A percentile compares a stretch with the other conserved stretches of the same genome.
Conservation (phyloP, 92 coral and sea anemone species). For the Nematostella vectensis region DNA sequence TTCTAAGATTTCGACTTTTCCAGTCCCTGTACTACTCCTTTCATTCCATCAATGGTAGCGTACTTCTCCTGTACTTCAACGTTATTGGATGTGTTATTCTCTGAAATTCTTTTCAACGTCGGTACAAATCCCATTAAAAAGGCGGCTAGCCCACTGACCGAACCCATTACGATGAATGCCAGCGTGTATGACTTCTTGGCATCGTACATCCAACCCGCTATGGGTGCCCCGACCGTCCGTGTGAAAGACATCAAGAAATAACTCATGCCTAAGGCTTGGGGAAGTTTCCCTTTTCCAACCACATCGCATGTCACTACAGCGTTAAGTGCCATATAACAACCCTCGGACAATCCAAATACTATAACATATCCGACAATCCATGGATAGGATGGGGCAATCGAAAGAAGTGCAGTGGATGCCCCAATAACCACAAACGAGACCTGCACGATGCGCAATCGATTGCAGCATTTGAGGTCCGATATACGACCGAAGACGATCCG, state of each 20-base stretch:
- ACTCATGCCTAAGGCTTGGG: constrained; percentile 46
- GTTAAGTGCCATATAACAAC: constrained; percentile 37
- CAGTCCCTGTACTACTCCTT: too few relatives aligned
- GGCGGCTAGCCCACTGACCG: too few relatives aligned
- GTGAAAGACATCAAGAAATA: constrained; percentile 47
- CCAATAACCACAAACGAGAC: constrained; percentile 46
- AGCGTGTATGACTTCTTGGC: constrained; percentile 19
- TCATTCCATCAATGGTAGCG: too few relatives aligned
- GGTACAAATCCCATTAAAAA: too few relatives aligned
- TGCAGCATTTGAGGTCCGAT: constrained; percentile 46
- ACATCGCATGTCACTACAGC: constrained; percentile 56
- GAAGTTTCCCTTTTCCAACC: constrained; percentile 45
- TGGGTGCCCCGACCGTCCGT: constrained; percentile 46
- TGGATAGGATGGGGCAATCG: constrained; percentile 37
- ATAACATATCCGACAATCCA: constrained; percentile 30
- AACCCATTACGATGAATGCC: constrained; percentile 34
- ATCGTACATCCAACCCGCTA: constrained; percentile 56
- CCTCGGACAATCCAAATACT: constrained; percentile 55
- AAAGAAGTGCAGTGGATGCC: constrained; percentile 38
- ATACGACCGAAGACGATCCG: constrained; percentile 59
- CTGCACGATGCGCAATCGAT: constrained; percentile 51
- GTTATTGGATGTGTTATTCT: too few relatives aligned
- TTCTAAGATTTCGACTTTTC: too few relatives aligned
- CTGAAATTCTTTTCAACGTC: too few relatives aligned
- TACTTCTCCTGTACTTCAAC: too few relatives aligned